Evolutionary conservation across 2,797 vertebrate genomes (phyloP).

Genomic region (Cryptoprocta ferox): DNA sequence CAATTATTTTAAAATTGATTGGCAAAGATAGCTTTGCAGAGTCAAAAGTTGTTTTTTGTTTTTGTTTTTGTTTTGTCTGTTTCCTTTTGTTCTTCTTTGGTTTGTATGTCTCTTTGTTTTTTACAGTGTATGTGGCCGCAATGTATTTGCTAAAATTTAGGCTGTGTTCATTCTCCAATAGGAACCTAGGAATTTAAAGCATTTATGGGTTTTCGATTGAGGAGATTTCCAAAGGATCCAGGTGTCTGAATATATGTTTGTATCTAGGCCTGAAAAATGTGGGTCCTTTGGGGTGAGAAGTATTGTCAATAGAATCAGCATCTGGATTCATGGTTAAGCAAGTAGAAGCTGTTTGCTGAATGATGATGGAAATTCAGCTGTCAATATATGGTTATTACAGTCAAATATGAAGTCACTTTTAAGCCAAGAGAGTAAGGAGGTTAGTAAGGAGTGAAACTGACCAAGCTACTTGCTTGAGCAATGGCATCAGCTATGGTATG

Average conservation of each 20-base stretch:
- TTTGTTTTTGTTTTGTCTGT: too few species aligned
- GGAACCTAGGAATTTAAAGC: not conserved
- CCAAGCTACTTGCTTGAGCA: not conserved
- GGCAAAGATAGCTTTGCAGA: not conserved
- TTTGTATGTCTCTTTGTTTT: not conserved
- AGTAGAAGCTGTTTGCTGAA: not conserved
- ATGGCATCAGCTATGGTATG: fast-evolving
- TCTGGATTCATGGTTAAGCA: not conserved
- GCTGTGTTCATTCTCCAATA: not conserved
- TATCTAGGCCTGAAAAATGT: not conserved
- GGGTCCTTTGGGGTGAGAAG: not conserved
- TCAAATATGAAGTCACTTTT: not conserved
- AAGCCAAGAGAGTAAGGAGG: not conserved
- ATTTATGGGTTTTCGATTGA: not conserved
- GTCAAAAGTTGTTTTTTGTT: not conserved
- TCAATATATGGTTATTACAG: not conserved
- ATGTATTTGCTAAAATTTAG: not conserved
- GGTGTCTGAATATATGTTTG: not conserved
- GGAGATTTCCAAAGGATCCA: not conserved
- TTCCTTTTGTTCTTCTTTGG: too few species aligned
- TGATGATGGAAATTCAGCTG: not conserved
- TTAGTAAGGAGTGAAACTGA: not conserved
- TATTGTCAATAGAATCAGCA: not conserved
- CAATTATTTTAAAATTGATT: not conserved
- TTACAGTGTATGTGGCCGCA: not conserved